Base-by-base conservation (phyloP, 2,797 vertebrate genomes). In the Silurus lanzhouensis region DNA sequence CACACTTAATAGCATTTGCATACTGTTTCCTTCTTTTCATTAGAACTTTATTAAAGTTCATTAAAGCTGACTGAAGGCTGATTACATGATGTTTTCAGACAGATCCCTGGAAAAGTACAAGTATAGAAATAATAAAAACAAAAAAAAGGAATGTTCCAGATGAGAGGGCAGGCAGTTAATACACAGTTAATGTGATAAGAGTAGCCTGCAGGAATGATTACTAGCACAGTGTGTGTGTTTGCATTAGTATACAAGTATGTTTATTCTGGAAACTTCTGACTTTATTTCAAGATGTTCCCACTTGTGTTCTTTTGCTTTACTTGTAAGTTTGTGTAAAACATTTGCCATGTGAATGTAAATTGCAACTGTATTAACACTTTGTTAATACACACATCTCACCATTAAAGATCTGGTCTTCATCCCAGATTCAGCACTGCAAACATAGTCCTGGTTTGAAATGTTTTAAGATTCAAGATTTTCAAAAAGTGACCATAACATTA, bases 121-220 rank as follows among this genome's bases (percentile, higher is more conserved):
- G 60, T 31, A 76, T 3, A 25, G 31, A 80, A 76, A 81, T 5
- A 66, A 27, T 58, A 84, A 72, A 14, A 75, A 74, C 66, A 79
- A 38, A 60, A 60, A 38, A 78, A 80, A 85, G 64, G 85, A 85
- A 85, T 88, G 77, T 82, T 86, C 76, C 61, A 78, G 79, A 86
- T 68, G 25, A 19, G 22, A 14, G n/a, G 55, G 52, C 14, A 17
- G 82, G 48, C 25, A 44, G 77, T 46, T 58, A 58, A 60, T 75
- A 84, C 83, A 68, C 38, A 58, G 85, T 86, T 81, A 83, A 74
- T 80, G 52, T 89, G 79, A 84, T 77, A 81, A 85, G 57, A 74
- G 46, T 27, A 75, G 74, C 64, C 58, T 70, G 71, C 20, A 82
- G 75, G 63, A 48, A 60, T 38, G 38, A 60, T 27, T 60, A 84